phyloP scores from a whole-genome alignment of 2,113 vertebrate species.

The Upupa epops region DNA sequence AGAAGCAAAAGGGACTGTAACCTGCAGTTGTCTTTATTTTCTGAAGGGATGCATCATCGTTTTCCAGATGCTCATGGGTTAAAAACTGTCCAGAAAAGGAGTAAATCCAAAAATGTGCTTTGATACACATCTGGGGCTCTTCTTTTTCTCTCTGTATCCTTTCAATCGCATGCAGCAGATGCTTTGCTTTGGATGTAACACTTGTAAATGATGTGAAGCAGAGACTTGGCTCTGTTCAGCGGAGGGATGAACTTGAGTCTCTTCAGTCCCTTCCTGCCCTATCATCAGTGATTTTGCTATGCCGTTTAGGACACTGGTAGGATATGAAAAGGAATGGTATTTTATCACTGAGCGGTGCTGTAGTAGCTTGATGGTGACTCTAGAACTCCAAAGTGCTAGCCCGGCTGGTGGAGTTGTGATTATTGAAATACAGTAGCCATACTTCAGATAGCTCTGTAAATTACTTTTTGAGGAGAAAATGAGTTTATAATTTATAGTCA shows the following conservation, averaged over 20 bases:
- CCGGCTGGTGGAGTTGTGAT: background rate
- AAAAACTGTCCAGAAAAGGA: background rate
- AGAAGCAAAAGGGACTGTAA: background rate
- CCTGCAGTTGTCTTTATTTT: background rate
- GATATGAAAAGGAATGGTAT: background rate
- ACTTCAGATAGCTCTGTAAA: background rate
- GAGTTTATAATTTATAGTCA: background rate
- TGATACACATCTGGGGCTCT: background rate
- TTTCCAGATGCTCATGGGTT: background rate
- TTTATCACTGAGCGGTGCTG: background rate
- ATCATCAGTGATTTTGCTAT: background rate
- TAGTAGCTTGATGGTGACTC: background rate
- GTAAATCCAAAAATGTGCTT: background rate
- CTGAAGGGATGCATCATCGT: background rate
- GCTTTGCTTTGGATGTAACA: background rate
- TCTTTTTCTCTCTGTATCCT: background rate
- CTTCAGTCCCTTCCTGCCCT: background rate
- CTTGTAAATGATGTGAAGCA: background rate
- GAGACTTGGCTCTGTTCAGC: background rate
- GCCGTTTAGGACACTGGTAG: background rate
- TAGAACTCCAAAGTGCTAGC: background rate
- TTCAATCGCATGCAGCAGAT: background rate
- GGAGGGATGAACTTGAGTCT: background rate
- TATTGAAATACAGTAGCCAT: background rate
- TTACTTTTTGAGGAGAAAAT: background rate